Evolutionary conservation across 2,113 vertebrate species (phyloP), one percentile per base, ranked within the genome.

Genomic region (Bettongia penicillata): DNA sequence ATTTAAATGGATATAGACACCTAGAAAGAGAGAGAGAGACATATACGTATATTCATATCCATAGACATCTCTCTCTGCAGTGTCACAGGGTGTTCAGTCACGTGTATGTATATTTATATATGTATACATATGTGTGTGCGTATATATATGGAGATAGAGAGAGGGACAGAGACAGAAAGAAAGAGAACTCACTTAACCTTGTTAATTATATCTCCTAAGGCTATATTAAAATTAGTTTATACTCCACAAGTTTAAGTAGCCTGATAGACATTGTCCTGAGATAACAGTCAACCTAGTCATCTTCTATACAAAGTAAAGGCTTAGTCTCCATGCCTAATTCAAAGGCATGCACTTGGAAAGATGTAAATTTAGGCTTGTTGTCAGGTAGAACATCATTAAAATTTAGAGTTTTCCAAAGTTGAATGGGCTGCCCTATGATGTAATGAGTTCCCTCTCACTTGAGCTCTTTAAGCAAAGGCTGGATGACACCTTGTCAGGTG

Each of bases 281-380:
- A 48, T 5, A 7, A 0, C 68, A 48, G 25, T 51, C 10, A 0
- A 47, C 0, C 0, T 5, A 25, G 31, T 84, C 26, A 37, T 49
- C 4, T 52, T 23, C 53, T 1, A 3, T 37, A 28, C 10, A 23
- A 47, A 93, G 24, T 48, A 53, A 92, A 89, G 26, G 11, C 49
- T 52, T 31, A 24, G 0, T 92, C 26, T 93, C 37, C n/a, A 91
- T 92, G 68, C 43, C 91, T 47, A 90, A 8, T 92, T 92, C 25
- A 1, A n/a, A 68, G 31, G 28, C 61, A 68, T 68, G 8, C 3
- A 68, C 12, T 16, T 77, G 37, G 24, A 84, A 43, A 23, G 68
- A 23, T 84, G 4, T 22, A 22, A 84, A 43, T 84, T 84, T 84
- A 43, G 16, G 37, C n/a, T 43, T 23, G n/a, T 23, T 84, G n/a